Evolutionary conservation across 2,888 invertebrate genomes (phyloP).

Genomic region (Drosophila paucipuncta): DNA sequence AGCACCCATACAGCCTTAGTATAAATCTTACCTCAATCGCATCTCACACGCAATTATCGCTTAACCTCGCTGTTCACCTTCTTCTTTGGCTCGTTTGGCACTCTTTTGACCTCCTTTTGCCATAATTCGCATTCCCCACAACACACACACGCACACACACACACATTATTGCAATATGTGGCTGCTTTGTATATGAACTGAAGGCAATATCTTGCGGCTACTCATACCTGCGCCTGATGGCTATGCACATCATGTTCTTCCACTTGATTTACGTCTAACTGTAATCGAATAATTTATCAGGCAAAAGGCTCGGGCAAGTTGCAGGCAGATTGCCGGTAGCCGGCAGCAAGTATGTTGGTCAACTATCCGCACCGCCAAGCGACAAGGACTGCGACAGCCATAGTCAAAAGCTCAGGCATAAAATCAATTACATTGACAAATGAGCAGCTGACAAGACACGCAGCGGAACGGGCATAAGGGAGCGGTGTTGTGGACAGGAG

Average conservation of each 20-base stretch:
- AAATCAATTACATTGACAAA: slow-evolving; percentile 81
- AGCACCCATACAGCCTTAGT: neutral
- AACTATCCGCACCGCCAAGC: slow-evolving; percentile 17
- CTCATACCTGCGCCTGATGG: slow-evolving; percentile 56
- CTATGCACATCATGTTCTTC: slow-evolving; percentile 72
- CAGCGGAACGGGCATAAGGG: slow-evolving; percentile 11
- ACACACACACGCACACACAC: neutral
- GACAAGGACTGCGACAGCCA: slow-evolving; percentile 45
- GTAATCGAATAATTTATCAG: slow-evolving; percentile 79
- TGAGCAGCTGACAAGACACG: slow-evolving; percentile 76
- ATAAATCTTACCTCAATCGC: slow-evolving; percentile 7
- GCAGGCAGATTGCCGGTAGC: slow-evolving; percentile 28
- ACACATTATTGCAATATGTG: slow-evolving; percentile 17
- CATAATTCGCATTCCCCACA: slow-evolving; percentile 30
- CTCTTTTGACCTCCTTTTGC: slow-evolving; percentile 45
- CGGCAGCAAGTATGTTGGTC: slow-evolving; percentile 4
- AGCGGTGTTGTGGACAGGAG: slow-evolving; percentile 13
- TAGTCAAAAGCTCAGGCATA: slow-evolving; percentile 77
- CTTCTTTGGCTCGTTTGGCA: slow-evolving; percentile 19
- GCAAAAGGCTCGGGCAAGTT: slow-evolving; percentile 45
- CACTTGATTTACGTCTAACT: slow-evolving; percentile 80
- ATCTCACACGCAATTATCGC: slow-evolving; percentile 32
- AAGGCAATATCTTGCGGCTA: slow-evolving; percentile 37
- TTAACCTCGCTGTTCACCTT: slow-evolving; percentile 32
- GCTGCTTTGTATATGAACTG: slow-evolving; percentile 40